phyloP scores from a whole-genome alignment of 2,113 vertebrate genomes.

The Triplophysa rosa region DNA sequence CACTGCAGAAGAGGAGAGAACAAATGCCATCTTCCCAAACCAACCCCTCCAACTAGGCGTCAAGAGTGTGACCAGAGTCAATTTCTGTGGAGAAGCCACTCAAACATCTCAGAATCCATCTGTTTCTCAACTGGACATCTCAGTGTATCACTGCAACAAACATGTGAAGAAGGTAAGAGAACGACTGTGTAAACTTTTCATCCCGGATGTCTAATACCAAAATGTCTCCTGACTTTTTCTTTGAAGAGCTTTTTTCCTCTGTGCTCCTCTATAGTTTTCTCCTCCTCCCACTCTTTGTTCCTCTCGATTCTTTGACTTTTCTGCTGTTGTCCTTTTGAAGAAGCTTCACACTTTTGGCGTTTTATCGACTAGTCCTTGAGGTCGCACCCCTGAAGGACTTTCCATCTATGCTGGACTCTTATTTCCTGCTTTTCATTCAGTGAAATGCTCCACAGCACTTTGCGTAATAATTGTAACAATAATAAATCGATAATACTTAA shows the following conservation, averaged over 20 bases:
- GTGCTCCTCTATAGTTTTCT: slow-evolving; percentile 32
- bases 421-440: too few species aligned
- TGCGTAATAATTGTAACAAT: too few species aligned
- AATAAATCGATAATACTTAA: too few species aligned
- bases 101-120: background rate
- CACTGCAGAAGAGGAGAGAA: slow-evolving; percentile 60
- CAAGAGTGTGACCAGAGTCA: background rate
- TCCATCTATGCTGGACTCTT: too few species aligned
- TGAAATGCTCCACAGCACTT: too few species aligned
- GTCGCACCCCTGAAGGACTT: too few species aligned
- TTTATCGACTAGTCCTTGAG: too few species aligned
- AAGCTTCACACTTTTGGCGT: too few species aligned
- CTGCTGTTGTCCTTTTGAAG: slow-evolving; percentile 15
- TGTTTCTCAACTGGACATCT: slow-evolving; percentile 38
- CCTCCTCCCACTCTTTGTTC: background rate
- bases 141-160: slow-evolving; percentile 21
- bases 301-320: slow-evolving; percentile 2
- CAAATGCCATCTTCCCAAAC: slow-evolving; percentile 42
- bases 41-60: background rate
- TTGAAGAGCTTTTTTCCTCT: slow-evolving; percentile 24
- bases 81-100: slow-evolving; percentile 21
- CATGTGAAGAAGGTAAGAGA: slow-evolving; percentile 67
- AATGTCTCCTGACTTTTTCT: slow-evolving; percentile 4
- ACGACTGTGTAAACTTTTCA: background rate
- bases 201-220: background rate